Conservation (phyloP, 2,113 vertebrate species). For the Nerophis ophidion region DNA sequence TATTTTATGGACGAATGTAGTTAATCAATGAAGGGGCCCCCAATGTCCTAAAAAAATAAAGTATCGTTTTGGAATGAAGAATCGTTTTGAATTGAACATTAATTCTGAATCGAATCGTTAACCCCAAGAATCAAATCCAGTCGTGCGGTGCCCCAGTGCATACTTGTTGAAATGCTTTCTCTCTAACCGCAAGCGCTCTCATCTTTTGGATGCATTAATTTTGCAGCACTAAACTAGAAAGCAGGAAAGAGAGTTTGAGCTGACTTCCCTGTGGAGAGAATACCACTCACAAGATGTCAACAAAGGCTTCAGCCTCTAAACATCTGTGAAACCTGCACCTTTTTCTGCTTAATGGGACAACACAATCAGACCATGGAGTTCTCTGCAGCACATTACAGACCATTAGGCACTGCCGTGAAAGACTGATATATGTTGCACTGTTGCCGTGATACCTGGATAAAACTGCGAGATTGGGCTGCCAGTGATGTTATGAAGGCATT, state of each 20-base stretch:
- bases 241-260: slow-evolving; percentile 11
- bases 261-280: slow-evolving; percentile 52
- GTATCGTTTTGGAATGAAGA: no score
- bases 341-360: slow-evolving; percentile 1
- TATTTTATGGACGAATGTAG: no score
- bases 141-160: no score
- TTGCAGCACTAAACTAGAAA: slow-evolving; percentile 51
- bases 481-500: slow-evolving; percentile 12
- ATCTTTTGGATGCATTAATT: slow-evolving; percentile 54
- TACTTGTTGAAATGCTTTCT: slow-evolving; percentile 11
- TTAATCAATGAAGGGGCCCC: no score
- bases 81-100: no score
- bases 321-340: slow-evolving; percentile 24
- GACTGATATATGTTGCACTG: slow-evolving; percentile 17
- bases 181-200: slow-evolving; percentile 43
- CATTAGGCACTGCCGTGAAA: slow-evolving; percentile 28
- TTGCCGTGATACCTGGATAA: slow-evolving; percentile 26
- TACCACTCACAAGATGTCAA: slow-evolving; percentile 44
- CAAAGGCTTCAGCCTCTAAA: slow-evolving; percentile 35
- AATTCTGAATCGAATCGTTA: no score
- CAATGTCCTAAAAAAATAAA: no score
- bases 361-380: slow-evolving; percentile 22
- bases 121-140: no score
- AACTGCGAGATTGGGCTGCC: slow-evolving; percentile 18
- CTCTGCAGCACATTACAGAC: slow-evolving; percentile 6